These are phyloP conservation scores for Raphicerus campestris DNA, from an alignment of 2,113 vertebrate species.

Conservation along the genomic window DNA sequence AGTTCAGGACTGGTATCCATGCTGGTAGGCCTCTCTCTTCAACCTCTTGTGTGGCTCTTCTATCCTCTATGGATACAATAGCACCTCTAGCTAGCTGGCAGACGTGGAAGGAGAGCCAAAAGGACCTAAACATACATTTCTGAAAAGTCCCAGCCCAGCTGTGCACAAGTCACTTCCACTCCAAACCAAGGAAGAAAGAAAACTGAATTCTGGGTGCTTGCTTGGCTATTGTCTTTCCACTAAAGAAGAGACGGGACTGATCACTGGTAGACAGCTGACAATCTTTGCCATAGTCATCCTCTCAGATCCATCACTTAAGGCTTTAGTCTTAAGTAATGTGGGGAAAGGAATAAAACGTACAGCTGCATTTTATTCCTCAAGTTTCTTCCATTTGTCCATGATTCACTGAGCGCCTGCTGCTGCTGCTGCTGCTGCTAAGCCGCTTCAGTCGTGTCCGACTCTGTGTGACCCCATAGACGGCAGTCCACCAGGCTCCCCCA, in stretches of 20 bases:
- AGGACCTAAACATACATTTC: not conserved
- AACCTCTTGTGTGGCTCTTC: not conserved
- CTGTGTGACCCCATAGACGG: not conserved
- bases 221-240: not conserved
- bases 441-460: not conserved
- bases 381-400: not conserved
- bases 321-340: not conserved
- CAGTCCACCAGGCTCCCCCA: not conserved
- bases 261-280: not conserved
- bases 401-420: not conserved
- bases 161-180: not conserved
- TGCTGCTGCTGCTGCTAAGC: not conserved
- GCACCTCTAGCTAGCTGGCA: not conserved
- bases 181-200: not conserved
- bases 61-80: not conserved
- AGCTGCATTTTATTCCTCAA: not conserved
- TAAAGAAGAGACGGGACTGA: not conserved
- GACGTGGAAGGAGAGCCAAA: not conserved
- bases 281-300: not conserved
- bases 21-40: not conserved
- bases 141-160: not conserved
- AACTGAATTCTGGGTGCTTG: not conserved
- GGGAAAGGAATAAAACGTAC: not conserved
- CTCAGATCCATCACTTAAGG: not conserved
- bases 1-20: not conserved